These are phyloP conservation scores for Zaprionus gabonicus DNA, from an alignment of 1,140 invertebrate genomes.

Conservation along the genomic window DNA sequence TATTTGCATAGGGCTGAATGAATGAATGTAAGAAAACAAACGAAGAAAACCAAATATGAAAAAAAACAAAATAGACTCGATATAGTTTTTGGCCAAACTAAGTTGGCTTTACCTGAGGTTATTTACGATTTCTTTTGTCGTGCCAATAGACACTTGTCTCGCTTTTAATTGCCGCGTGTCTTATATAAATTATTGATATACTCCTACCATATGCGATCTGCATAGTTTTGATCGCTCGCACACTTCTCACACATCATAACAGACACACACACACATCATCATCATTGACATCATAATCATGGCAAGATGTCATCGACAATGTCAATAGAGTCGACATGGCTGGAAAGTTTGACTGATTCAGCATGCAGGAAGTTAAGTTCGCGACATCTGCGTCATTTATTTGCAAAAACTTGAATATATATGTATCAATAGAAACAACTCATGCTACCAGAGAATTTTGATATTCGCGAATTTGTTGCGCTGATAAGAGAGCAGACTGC, in stretches of 20 bases:
- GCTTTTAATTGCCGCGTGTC: slow-evolving; percentile 65
- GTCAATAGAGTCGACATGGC: not conserved
- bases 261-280: not conserved
- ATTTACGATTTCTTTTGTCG: slow-evolving; percentile 63
- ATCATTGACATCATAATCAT: not conserved
- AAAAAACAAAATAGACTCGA: slow-evolving; percentile 35
- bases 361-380: slow-evolving; percentile 35
- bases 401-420: not conserved
- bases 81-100: slow-evolving; percentile 50
- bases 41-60: slow-evolving; percentile 9
- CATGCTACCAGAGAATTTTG: slow-evolving; percentile 1
- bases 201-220: not conserved
- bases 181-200: slow-evolving; percentile 53
- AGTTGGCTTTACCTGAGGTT: slow-evolving; percentile 41
- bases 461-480: not conserved
- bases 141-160: slow-evolving; percentile 64
- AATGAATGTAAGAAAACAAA: slow-evolving; percentile 39
- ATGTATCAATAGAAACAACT: slow-evolving; percentile 11
- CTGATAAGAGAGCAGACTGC: slow-evolving; percentile 46
- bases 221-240: slow-evolving; percentile 25
- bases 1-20: slow-evolving; percentile 75
- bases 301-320: not conserved
- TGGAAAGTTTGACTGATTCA: slow-evolving; percentile 46
- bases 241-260: slow-evolving; percentile 62
- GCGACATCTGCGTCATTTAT: not conserved